Evolutionary conservation across 2,888 invertebrate species (phyloP).

Genomic region (Cloeon dipterum): DNA sequence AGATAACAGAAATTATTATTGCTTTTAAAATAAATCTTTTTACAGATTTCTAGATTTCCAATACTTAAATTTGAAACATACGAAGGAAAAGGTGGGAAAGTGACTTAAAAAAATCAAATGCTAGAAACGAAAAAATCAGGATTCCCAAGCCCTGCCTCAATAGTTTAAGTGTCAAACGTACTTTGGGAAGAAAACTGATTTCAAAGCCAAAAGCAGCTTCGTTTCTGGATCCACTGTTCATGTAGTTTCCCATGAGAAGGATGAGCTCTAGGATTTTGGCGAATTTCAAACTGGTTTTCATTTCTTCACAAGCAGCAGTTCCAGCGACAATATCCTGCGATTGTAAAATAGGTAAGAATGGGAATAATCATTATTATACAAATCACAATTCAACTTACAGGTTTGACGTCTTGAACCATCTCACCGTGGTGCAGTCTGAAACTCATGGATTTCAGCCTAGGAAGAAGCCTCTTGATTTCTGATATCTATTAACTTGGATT

Average conservation of each 20-base stretch:
- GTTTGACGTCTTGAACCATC: slow-evolving; percentile 66
- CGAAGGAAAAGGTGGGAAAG: too few relatives aligned
- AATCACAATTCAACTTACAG: slow-evolving; percentile 32
- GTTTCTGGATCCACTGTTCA: slow-evolving; percentile 88
- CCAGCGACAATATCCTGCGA: slow-evolving; percentile 73
- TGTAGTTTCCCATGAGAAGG: slow-evolving; percentile 79
- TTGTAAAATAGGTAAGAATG: too few relatives aligned
- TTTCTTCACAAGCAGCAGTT: slow-evolving; percentile 87
- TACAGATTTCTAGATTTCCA: too few relatives aligned
- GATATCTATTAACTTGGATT: slow-evolving; percentile 35
- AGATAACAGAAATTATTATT: too few relatives aligned
- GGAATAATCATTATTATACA: neutral
- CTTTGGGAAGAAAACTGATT: slow-evolving; percentile 86
- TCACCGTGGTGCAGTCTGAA: slow-evolving; percentile 77
- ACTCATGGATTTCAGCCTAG: slow-evolving; percentile 68
- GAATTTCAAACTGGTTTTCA: slow-evolving; percentile 73
- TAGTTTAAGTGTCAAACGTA: slow-evolving; percentile 16
- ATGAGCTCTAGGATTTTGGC: slow-evolving; percentile 73
- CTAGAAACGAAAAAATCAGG: too few relatives aligned
- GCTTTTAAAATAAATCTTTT: too few relatives aligned
- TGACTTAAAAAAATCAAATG: too few relatives aligned
- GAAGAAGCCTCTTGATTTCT: slow-evolving; percentile 65
- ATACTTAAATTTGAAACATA: too few relatives aligned
- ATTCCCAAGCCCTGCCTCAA: too few relatives aligned
- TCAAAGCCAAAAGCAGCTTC: slow-evolving; percentile 92